phyloP scores from a whole-genome alignment of 2,888 invertebrate species.

The Hermaeophaga mercurialis region DNA sequence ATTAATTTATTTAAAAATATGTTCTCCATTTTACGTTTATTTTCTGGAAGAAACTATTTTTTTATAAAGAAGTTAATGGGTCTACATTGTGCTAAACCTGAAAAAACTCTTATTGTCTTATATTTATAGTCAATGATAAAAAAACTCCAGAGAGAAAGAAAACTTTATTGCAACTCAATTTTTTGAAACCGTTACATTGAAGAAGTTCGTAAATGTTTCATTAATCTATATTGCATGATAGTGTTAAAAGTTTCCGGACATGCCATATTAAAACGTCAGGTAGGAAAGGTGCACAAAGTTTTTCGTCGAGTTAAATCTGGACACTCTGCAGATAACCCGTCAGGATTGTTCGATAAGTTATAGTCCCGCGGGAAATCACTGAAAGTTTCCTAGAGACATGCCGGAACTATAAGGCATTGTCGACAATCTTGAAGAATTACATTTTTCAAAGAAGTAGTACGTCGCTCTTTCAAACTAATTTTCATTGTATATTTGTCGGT shows the following conservation, averaged over 20 bases:
- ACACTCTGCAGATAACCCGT: conserved; percentile 40
- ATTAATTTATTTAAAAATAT: too few species aligned
- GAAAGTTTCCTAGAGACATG: conserved; percentile 20
- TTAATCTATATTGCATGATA: conserved; percentile 4
- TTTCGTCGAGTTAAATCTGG: conserved; percentile 38
- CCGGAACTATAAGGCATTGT: conserved; percentile 4
- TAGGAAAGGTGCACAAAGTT: conserved; percentile 14
- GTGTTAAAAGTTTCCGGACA: conserved; percentile 5
- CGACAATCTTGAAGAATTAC: conserved; percentile 11
- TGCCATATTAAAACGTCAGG: conserved; percentile 4
- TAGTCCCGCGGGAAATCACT: conserved; percentile 49
- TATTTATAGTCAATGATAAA: too few species aligned
- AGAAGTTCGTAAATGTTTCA: too few species aligned
- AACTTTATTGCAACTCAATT: too few species aligned
- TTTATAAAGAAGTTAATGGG: too few species aligned
- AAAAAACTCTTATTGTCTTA: too few species aligned
- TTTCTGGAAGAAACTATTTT: too few species aligned
- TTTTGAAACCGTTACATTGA: too few species aligned
- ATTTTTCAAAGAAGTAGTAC: background rate
- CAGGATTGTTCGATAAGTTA: conserved; percentile 46
- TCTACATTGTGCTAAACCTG: too few species aligned
- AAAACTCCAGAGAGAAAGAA: too few species aligned
- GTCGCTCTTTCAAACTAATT: background rate
- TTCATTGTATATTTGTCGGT: too few species aligned
- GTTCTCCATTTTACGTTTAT: too few species aligned